Evolutionary conservation across 2,113 vertebrate genomes (phyloP).

Genomic region (Merops nubicus): DNA sequence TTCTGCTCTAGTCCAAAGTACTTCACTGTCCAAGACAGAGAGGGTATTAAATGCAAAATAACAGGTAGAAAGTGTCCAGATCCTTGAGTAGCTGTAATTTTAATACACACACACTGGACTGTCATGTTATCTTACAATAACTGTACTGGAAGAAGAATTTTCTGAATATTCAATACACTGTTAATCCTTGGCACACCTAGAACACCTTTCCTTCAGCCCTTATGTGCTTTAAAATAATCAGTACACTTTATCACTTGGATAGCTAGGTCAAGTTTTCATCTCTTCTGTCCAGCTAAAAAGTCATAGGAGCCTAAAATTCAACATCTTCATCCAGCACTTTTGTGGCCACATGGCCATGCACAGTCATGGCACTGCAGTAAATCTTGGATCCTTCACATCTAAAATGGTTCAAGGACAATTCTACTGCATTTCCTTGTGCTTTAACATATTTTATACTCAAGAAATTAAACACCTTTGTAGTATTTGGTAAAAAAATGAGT

Average conservation of each 20-base stretch:
- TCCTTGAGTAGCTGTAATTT: constrained; percentile 14
- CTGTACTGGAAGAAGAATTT: background rate
- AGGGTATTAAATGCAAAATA: background rate
- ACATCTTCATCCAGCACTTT: background rate
- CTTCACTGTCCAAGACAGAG: background rate
- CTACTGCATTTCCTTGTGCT: background rate
- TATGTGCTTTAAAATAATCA: background rate
- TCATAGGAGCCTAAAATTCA: background rate
- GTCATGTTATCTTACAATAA: background rate
- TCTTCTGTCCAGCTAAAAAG: background rate
- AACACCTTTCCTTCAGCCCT: background rate
- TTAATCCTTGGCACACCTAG: background rate
- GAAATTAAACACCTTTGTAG: background rate
- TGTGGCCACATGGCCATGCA: background rate
- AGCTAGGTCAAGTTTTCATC: background rate
- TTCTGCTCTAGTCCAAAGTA: background rate
- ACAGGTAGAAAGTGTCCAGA: background rate
- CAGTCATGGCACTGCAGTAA: background rate
- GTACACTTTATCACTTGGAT: background rate
- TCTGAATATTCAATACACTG: background rate
- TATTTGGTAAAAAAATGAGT: background rate
- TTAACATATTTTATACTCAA: background rate
- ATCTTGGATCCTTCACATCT: background rate
- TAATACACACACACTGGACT: background rate
- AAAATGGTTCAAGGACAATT: background rate